phyloP scores from a whole-genome alignment of 2,888 invertebrate genomes.

The Leptothorax acervorum region DNA sequence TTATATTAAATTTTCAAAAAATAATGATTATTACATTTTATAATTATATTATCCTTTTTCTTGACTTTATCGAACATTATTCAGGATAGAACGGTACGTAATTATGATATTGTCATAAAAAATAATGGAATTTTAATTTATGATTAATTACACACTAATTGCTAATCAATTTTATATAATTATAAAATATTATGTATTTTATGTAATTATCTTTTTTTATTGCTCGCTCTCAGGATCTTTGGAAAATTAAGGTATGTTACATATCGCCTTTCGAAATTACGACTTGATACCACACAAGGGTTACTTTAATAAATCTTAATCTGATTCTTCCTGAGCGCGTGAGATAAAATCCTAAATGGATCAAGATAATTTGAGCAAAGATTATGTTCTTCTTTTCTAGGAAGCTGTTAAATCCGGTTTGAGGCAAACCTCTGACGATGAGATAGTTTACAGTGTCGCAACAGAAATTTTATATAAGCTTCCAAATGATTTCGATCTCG shows the following conservation, averaged over 20 bases:
- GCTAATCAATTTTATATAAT: slow-evolving; percentile 15
- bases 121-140: slow-evolving; percentile 14
- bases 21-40: not conserved
- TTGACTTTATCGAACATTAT: not conserved
- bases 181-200: slow-evolving; percentile 23
- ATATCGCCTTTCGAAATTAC: not conserved
- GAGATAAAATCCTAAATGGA: not conserved
- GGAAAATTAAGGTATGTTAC: slow-evolving; percentile 52
- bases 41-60: not conserved
- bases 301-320: not conserved
- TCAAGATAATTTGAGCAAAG: not conserved
- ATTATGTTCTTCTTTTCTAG: slow-evolving; percentile 83
- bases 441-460: slow-evolving; percentile 92
- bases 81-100: slow-evolving; percentile 72
- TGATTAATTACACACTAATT: not conserved
- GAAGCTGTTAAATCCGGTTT: slow-evolving; percentile 88
- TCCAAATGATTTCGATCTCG: slow-evolving; percentile 90
- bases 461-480: slow-evolving; percentile 92
- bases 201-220: slow-evolving; percentile 24
- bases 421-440: slow-evolving; percentile 91
- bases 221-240: slow-evolving; percentile 52
- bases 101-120: not conserved
- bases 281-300: not conserved
- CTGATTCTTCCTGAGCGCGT: not conserved
- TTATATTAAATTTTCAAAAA: not conserved